Evolutionary conservation across 2,797 vertebrate genomes (phyloP).

Genomic region (Artibeus lituratus): DNA sequence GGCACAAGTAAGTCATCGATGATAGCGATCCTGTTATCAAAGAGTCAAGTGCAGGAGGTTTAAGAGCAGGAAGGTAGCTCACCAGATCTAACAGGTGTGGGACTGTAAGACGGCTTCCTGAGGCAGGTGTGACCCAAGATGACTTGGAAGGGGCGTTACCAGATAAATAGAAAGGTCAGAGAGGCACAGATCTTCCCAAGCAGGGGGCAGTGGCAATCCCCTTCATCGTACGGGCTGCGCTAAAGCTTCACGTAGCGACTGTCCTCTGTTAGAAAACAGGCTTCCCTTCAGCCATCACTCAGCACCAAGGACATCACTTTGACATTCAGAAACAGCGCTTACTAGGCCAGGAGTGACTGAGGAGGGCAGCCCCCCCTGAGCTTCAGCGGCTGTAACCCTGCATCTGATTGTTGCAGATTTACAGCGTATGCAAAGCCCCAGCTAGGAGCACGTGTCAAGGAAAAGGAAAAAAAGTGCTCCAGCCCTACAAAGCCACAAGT

Average conservation of each 20-base stretch:
- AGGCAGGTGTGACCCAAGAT: neutral
- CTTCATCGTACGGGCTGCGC: rapidly evolving
- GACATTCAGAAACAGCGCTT: neutral
- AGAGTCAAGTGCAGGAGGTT: neutral
- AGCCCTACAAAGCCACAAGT: neutral
- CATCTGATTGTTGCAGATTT: neutral
- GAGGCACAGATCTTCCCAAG: neutral
- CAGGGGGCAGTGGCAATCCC: neutral
- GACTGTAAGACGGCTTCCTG: neutral
- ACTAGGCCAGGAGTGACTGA: neutral
- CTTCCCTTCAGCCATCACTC: neutral
- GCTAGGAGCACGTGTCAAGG: neutral
- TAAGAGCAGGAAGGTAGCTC: neutral
- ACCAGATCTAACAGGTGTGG: neutral
- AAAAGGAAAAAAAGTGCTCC: neutral
- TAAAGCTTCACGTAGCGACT: neutral
- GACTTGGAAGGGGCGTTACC: neutral
- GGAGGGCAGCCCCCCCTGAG: neutral
- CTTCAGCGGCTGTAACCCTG: neutral
- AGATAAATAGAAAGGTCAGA: neutral
- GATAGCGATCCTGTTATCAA: neutral
- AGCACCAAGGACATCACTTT: neutral
- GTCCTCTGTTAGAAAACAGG: neutral
- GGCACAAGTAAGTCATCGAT: no score
- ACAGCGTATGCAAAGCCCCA: neutral